Conservation (phyloP, 2,113 vertebrate species). For the Nannobrachium achirus region DNA sequence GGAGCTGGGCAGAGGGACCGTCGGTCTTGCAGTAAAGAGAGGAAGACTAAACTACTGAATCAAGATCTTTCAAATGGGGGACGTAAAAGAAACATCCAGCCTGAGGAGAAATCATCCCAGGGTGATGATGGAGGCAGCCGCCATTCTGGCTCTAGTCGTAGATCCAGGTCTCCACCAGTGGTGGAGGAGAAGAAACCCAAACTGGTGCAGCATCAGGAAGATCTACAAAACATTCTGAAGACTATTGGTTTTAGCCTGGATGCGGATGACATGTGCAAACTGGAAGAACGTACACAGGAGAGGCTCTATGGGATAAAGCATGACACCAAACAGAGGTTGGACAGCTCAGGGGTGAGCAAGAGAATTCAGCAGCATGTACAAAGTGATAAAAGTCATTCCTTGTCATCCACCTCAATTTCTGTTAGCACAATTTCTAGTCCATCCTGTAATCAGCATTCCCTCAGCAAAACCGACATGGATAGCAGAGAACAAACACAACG, state of each 20-base stretch:
- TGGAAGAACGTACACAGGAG: conserved; percentile 59
- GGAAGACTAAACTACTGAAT: not conserved
- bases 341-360: not conserved
- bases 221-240: conserved; percentile 62
- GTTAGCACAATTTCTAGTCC: too few species aligned
- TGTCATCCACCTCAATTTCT: too few species aligned
- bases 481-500: too few species aligned
- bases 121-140: not conserved
- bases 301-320: conserved; percentile 59
- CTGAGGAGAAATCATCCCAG: not conserved
- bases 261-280: conserved; percentile 51
- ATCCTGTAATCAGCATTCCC: too few species aligned
- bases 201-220: conserved; percentile 17
- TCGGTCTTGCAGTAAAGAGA: conserved; percentile 5
- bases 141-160: not conserved
- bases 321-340: not conserved
- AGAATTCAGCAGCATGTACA: not conserved
- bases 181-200: not conserved
- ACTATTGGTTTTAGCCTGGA: conserved; percentile 61
- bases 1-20: not conserved
- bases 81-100: not conserved
- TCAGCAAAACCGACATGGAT: too few species aligned
- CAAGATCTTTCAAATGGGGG: not conserved
- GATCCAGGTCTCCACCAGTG: conserved; percentile 16
- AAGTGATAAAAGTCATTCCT: too few species aligned